Conservation (phyloP, 1,140 invertebrate species). For the Forficula auricularia region DNA sequence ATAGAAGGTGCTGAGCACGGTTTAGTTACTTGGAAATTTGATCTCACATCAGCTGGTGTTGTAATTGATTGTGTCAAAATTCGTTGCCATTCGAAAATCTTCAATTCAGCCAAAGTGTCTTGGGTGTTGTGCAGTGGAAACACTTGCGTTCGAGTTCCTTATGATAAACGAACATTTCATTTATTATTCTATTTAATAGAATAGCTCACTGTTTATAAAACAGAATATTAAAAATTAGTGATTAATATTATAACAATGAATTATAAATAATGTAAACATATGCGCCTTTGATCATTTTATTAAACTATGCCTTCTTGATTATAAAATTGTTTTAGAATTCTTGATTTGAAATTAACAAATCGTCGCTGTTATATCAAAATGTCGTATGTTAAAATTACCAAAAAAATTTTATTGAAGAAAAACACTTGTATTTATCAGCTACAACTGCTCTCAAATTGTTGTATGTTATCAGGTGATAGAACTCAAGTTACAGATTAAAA, state of each 20-base stretch:
- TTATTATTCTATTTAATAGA: constrained; percentile 6
- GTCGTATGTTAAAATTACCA: no score
- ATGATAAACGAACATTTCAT: constrained; percentile 13
- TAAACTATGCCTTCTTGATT: no score
- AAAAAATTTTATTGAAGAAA: no score
- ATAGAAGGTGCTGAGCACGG: constrained; percentile 26
- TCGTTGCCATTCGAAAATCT: constrained; percentile 25
- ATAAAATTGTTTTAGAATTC: no score
- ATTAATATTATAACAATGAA: constrained; percentile 10
- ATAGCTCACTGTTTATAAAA: neutral
- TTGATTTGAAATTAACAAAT: no score
- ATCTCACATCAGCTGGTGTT: constrained; percentile 21
- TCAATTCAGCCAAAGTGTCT: constrained; percentile 26
- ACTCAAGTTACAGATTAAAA: no score
- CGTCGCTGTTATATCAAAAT: no score
- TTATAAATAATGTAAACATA: no score
- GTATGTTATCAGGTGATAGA: no score
- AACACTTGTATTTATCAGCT: no score
- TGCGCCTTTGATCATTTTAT: no score
- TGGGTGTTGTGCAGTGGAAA: constrained; percentile 18
- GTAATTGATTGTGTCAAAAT: constrained; percentile 26
- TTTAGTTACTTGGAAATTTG: constrained; percentile 33
- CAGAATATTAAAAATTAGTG: constrained; percentile 3
- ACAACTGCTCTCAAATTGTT: no score
- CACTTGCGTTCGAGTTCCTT: constrained; percentile 15